Base-by-base conservation (phyloP, 1,140 invertebrate genomes). In the Conus ventricosus region DNA sequence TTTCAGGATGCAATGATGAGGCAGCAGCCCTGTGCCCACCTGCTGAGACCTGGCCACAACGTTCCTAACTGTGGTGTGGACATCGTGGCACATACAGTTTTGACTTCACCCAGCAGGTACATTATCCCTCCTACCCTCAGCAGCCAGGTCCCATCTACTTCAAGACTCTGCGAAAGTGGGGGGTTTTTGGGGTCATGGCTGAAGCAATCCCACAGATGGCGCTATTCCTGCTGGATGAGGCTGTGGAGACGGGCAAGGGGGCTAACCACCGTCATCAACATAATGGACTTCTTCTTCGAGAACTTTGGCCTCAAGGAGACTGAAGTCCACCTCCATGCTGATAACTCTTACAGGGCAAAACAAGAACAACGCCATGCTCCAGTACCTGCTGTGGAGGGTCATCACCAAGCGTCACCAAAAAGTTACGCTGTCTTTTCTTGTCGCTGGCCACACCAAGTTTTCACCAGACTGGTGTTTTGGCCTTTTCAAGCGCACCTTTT, bases 131-230 rank as follows among this genome's bases (percentile, higher is more conserved):
- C 63, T 84, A 92, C 82, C 87, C 91, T 39, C 85, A 90, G 20
- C 92, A 93, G 75, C 91, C 91, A 13, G 91, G 92, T 0, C 91
- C 91, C 0, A 85, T 93, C 11, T 92, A 90, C 57, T 92, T 92
- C 75, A 88, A 90, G 53, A 91, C 90, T 11, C 92, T 92, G 76
- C 39, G 90, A 53, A 92, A 92, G 84, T 91, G 89, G 87, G 88
- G 89, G 8, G 51, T 90, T 5, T 93, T 92, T 91, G 92, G 91
- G 39, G 76, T 91, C 13, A 87, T 76, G 75, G 85, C 88, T 81
- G 90, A 92, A 87, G 91, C 85, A 39, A 13, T 87, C 13, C 39
- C 75, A 2, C 23, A 88, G 54, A 54, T 27, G 55, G 53, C 81
- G 15, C 89, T 90, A 83, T 91, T 90, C 78, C 78, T 92, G 23